A percentile compares a stretch with the other conserved stretches of the same genome.
Evolutionary conservation across 1,140 invertebrate genomes (phyloP).

Genomic region (Vanessa tameamea): DNA sequence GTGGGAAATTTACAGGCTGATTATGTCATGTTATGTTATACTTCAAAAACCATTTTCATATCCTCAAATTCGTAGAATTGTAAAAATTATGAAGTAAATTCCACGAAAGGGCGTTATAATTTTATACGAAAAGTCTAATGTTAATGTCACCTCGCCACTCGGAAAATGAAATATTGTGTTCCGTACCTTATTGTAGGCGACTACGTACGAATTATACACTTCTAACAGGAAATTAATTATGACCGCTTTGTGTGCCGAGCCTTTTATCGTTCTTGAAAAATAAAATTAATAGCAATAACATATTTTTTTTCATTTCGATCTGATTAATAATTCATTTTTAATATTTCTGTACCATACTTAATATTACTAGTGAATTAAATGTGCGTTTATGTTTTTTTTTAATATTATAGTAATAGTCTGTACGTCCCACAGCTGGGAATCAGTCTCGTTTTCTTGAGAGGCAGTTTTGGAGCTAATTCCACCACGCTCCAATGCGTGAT

Average conservation of each 20-base stretch:
- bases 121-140: slow-evolving; percentile 23
- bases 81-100: slow-evolving; percentile 20
- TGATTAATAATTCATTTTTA: too few relatives aligned
- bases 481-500: too few relatives aligned
- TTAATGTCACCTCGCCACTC: slow-evolving; percentile 28
- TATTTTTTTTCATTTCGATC: not conserved
- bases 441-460: too few relatives aligned
- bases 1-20: too few relatives aligned
- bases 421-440: too few relatives aligned
- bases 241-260: not conserved
- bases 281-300: not conserved
- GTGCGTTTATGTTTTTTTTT: too few relatives aligned
- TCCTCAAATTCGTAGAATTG: not conserved
- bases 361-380: too few relatives aligned
- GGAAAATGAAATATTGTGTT: slow-evolving; percentile 25
- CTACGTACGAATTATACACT: slow-evolving; percentile 27
- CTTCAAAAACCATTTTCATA: too few relatives aligned
- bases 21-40: too few relatives aligned
- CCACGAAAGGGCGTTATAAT: slow-evolving; percentile 29
- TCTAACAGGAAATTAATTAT: slow-evolving; percentile 24
- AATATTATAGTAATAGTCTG: too few relatives aligned
- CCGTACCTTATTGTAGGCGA: slow-evolving; percentile 24
- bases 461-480: too few relatives aligned
- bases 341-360: too few relatives aligned
- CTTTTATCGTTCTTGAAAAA: not conserved